Percentiles rank a stretch among this genome's conserved stretches.
Conservation (phyloP, 2,797 vertebrate species). For the Notoglanidium macrostoma region DNA sequence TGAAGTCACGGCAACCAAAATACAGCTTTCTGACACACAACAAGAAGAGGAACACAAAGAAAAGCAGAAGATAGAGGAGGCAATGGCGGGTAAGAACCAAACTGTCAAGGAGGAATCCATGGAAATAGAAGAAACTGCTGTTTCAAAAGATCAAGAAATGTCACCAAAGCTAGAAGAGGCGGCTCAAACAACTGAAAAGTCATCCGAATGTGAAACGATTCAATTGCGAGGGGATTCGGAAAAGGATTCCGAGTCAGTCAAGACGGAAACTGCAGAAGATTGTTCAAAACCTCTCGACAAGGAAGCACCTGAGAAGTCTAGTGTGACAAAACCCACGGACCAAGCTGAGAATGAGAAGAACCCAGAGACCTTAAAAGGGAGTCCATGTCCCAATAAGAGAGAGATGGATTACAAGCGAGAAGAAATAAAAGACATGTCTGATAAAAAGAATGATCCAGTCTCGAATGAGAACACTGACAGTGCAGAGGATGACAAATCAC, state of each 20-base stretch:
- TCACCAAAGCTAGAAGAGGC: constrained; percentile 18
- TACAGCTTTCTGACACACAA: not conserved
- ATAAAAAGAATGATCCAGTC: not conserved
- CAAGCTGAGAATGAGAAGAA: not conserved
- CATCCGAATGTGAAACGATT: not conserved
- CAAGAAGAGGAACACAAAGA: constrained; percentile 10
- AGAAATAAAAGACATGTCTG: constrained; percentile 3
- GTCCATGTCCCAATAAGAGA: constrained; percentile 10
- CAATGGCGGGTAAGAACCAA: constrained; percentile 12
- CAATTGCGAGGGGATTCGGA: not conserved
- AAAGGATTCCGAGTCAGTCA: not conserved
- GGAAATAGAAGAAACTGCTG: constrained; percentile 36
- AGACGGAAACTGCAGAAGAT: not conserved
- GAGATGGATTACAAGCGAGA: not conserved
- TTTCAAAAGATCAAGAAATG: constrained; percentile 44
- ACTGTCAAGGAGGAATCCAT: constrained; percentile 39
- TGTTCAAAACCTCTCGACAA: constrained; percentile 8
- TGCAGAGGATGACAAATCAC: not conserved
- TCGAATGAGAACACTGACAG: constrained; percentile 36
- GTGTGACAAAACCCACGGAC: constrained; percentile 1
- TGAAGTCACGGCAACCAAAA: constrained; percentile 11
- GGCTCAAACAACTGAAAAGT: not conserved
- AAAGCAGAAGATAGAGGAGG: constrained; percentile 26
- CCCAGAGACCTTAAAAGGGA: constrained; percentile 11
- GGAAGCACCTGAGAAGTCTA: constrained; percentile 10